phyloP scores from a whole-genome alignment of 2,797 vertebrate species.

The Astyanax mexicanus region DNA sequence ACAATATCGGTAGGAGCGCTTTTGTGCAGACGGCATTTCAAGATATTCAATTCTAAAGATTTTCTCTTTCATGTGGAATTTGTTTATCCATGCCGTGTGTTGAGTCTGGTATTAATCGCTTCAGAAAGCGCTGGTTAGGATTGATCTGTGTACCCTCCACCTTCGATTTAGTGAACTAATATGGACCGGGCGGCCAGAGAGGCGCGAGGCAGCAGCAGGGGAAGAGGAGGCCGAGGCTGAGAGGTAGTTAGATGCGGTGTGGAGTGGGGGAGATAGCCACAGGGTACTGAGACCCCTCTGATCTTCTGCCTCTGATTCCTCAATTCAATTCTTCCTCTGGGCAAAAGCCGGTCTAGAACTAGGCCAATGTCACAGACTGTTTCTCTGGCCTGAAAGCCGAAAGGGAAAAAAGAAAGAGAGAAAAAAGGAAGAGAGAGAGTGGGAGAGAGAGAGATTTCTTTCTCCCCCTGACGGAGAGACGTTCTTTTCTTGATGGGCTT shows the following conservation, averaged over 20 bases:
- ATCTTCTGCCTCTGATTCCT: constrained; percentile 82
- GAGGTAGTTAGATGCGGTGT: constrained; percentile 75
- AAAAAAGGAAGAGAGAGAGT: no score
- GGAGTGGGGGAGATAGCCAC: constrained; percentile 78
- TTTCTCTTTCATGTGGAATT: constrained; percentile 39
- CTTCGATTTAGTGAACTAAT: constrained; percentile 77
- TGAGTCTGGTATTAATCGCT: constrained; percentile 55
- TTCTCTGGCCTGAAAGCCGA: constrained; percentile 67
- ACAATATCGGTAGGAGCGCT: constrained; percentile 34
- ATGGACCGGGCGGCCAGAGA: constrained; percentile 68
- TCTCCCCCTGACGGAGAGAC: constrained; percentile 67
- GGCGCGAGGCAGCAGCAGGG: constrained; percentile 67
- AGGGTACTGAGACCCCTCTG: constrained; percentile 80
- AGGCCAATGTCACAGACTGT: constrained; percentile 81
- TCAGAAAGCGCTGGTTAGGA: constrained; percentile 72
- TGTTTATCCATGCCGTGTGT: constrained; percentile 52
- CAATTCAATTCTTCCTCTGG: constrained; percentile 79
- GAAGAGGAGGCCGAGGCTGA: constrained; percentile 64
- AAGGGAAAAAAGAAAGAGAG: no score
- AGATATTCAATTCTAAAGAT: constrained; percentile 52
- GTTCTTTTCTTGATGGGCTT: constrained; percentile 61
- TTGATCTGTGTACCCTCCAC: constrained; percentile 76
- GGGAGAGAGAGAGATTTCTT: constrained; percentile 47
- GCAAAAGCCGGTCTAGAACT: constrained; percentile 74
- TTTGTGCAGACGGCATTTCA: constrained; percentile 47